Conservation (phyloP, 1,140 invertebrate genomes). For the Trachelipus rathkii region DNA sequence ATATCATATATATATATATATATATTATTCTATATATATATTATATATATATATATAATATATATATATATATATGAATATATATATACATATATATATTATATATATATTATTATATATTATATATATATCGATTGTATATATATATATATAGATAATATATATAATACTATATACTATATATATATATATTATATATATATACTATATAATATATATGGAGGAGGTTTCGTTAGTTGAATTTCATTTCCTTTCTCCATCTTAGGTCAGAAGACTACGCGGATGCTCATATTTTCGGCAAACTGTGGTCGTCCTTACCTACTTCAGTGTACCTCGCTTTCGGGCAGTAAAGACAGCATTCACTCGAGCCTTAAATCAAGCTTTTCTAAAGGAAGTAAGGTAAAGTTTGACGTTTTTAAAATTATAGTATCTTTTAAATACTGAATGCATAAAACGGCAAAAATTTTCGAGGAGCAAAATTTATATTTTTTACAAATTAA, state of each 20-base stretch:
- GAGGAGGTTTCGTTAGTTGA: too few species aligned
- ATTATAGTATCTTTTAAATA: too few species aligned
- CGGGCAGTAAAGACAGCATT: slow-evolving; percentile 92
- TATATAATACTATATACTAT: too few species aligned
- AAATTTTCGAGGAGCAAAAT: too few species aligned
- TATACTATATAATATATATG: slow-evolving; percentile 5
- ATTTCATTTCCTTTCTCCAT: not conserved
- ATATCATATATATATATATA: too few species aligned
- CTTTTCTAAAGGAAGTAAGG: slow-evolving; percentile 35
- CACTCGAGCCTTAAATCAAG: slow-evolving; percentile 70
- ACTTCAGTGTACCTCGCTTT: slow-evolving; percentile 71
- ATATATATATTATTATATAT: slow-evolving; percentile 13
- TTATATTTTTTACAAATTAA: too few species aligned
- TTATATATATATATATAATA: too few species aligned
- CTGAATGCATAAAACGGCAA: too few species aligned
- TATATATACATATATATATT: not conserved
- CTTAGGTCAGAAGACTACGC: slow-evolving; percentile 28
- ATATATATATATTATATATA: not conserved
- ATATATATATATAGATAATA: slow-evolving; percentile 2
- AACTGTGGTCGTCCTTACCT: slow-evolving; percentile 93
- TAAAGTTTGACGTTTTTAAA: too few species aligned
- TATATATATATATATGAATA: not conserved
- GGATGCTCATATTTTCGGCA: slow-evolving; percentile 72
- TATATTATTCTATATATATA: not conserved
- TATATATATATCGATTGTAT: slow-evolving; percentile 6